Evolutionary conservation across 2,888 invertebrate species (phyloP), one percentile per base, ranked within the genome.

Genomic region (Harmothoe impar): DNA sequence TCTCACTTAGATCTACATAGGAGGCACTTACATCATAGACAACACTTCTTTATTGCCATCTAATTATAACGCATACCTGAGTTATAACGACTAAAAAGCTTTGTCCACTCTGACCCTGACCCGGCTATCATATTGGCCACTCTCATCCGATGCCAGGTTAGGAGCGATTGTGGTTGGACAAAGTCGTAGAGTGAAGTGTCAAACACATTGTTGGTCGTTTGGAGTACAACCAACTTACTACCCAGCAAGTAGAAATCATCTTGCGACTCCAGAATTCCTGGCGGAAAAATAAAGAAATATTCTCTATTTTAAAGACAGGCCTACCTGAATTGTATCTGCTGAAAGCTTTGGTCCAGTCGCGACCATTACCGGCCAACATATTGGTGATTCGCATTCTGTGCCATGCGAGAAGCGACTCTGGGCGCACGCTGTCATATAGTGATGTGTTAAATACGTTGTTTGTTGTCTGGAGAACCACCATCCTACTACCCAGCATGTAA

Each of bases 391-490:
- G 92, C 15, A 95, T 95, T 35, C 96, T 91, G 89, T 95, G 95
- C 95, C 95, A 95, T 29, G 95, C 94, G 72, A 95, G 93, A 62
- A 96, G 91, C 5, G 95, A 94, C 52, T 94, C 86, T 0, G 95
- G 93, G 7, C 89, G 93, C 7, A 95, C 94, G 43, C 91, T 90
- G 31, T 94, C 90, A 91, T 95, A 95, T 84, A 95, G 92, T 0
- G 93, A 91, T 10, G 90, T 91, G 92, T 95, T 94, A 92, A 94
- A 95, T 7, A 95, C 93, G 89, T 93, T 94, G 92, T 95, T 95
- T 1, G 95, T 95, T 0, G 95, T 95, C 93, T 95, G 95, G 29
- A 95, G 92, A 94, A 95, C 94, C 7, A 95, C 95, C 93, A 95
- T 92, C 25, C 92, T 89, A 93, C 94, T 94, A 62, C 94, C 92